Evolutionary conservation across 2,888 invertebrate genomes (phyloP), one percentile per base, ranked within the genome.

Genomic region (Hirtodrosophila histrioides): DNA sequence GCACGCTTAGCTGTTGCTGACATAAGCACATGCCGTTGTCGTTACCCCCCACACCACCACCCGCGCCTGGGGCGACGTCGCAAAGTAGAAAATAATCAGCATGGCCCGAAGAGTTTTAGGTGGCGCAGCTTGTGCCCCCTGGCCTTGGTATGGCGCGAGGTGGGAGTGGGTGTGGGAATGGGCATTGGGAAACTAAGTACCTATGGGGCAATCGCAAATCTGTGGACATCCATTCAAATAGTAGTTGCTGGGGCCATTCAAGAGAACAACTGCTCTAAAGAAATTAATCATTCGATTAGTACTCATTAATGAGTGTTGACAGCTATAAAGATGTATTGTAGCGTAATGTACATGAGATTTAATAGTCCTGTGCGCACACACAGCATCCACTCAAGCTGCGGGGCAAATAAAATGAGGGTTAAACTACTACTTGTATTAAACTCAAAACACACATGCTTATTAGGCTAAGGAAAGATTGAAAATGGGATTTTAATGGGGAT

Each of bases 51-150:
- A 17, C 11, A 2, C n/a, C 4, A 4, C 17, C 31, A 10, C 17
- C 12, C 6, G 7, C 17, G n/a, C 36, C 7, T 29, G n/a, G 10
- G 43, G 48, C 43, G 35, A 48, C 41, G 31, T 50, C 40, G 58
- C 55, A 72, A 78, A 78, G 75, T 72, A 62, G 69, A 72, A 82
- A 70, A 83, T 86, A 81, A 86, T 79, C 76, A 72, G 65, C 76
- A 68, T 58, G 45, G 69, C 71, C 51, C 53, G 24, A 44, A 67
- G 83, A 63, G 49, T 65, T 71, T 65, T 65, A 63, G 57, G 48
- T 55, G 50, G 55, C 37, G 23, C 56, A 41, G 24, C 27, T 67
- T 41, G 40, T 33, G 49, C 43, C 35, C 50, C 12, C 31, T 46
- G 9, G 17, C 27, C 17, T 29, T 41, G 62, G 73, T 39, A 29